phyloP scores from a whole-genome alignment of 1,140 invertebrate species.

The Bombus affinis region DNA sequence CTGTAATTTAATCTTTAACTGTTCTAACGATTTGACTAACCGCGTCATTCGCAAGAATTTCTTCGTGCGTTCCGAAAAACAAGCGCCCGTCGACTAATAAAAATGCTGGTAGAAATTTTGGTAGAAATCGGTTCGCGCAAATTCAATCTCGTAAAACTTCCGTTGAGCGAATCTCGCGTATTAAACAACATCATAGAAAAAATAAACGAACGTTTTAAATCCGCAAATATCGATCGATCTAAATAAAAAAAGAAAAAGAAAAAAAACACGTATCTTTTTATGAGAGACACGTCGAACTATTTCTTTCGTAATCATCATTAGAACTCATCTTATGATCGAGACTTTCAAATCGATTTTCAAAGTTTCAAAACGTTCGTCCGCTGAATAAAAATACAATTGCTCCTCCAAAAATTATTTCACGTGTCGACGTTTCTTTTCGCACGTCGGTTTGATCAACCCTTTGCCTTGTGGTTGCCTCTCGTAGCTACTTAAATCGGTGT shows the following conservation, averaged over 20 bases:
- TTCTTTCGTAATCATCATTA: too few relatives aligned
- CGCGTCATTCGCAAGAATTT: background rate
- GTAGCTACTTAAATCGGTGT: too few relatives aligned
- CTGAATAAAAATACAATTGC: background rate
- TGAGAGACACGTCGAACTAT: too few relatives aligned
- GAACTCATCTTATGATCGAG: background rate
- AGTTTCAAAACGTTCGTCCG: background rate
- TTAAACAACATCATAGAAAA: background rate
- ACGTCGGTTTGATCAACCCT: background rate
- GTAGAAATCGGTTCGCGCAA: background rate
- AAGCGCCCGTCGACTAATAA: background rate
- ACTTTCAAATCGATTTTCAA: background rate
- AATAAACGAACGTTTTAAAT: background rate
- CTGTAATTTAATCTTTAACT: background rate
- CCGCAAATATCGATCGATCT: background rate
- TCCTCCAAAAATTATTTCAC: background rate
- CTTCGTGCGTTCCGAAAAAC: background rate
- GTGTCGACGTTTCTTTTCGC: background rate
- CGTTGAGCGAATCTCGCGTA: background rate
- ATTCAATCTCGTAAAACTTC: background rate
- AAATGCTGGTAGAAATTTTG: constrained; percentile 5
- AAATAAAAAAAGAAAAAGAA: too few relatives aligned
- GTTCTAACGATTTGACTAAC: background rate
- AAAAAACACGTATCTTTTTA: too few relatives aligned
- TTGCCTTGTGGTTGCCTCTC: background rate